Percentiles rank a stretch among this genome's conserved stretches.
Evolutionary conservation across 2,888 invertebrate genomes (phyloP).

Genomic region (Calliphora vomitoria): DNA sequence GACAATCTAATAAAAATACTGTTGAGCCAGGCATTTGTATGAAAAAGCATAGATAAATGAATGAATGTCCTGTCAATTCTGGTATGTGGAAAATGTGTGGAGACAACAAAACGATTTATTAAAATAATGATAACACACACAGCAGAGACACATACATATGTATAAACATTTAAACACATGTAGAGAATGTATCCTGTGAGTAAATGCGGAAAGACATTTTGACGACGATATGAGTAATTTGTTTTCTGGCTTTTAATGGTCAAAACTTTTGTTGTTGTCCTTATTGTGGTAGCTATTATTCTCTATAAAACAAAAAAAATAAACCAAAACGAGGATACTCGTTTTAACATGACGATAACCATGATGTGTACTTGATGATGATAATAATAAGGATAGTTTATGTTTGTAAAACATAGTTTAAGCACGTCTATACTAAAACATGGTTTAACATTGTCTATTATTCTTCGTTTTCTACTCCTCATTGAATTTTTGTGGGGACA

Average conservation of each 20-base stretch:
- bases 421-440: conserved; percentile 54
- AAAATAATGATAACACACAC: conserved; percentile 77
- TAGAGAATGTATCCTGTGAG: conserved; percentile 34
- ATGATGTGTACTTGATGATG: conserved; percentile 63
- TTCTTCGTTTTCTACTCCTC: background rate
- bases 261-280: conserved; percentile 69
- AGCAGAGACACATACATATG: conserved; percentile 1
- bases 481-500: background rate
- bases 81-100: conserved; percentile 53
- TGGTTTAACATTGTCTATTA: conserved; percentile 53
- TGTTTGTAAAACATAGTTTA: conserved; percentile 48
- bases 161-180: conserved; percentile 53
- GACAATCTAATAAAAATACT: conserved; percentile 81
- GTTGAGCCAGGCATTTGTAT: conserved; percentile 63
- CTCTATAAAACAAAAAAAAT: conserved; percentile 52
- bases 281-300: conserved; percentile 26
- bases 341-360: conserved; percentile 10
- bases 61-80: conserved; percentile 73
- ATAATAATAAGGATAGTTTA: conserved; percentile 64
- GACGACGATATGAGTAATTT: conserved; percentile 82
- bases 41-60: conserved; percentile 62
- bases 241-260: conserved; percentile 82
- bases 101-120: conserved; percentile 80
- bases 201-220: conserved; percentile 77
- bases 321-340: conserved; percentile 66